A percentile compares a stretch with the other conserved stretches of the same genome.
phyloP scores from a whole-genome alignment of 2,888 invertebrate genomes.

The Heliconius cydno region DNA sequence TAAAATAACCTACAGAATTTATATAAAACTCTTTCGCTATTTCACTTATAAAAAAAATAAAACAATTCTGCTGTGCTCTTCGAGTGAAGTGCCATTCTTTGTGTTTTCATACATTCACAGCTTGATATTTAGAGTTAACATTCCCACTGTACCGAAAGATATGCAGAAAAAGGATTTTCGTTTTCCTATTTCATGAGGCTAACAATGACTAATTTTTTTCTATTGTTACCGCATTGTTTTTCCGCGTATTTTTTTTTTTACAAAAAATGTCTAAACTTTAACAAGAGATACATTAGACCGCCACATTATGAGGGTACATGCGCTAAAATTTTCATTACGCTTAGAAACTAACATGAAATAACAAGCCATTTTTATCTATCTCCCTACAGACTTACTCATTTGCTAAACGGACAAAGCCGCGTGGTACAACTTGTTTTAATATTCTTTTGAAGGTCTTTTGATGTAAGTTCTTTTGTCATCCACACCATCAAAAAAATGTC shows the following conservation, averaged over 20 bases:
- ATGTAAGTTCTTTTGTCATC: constrained; percentile 26
- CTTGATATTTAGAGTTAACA: constrained; percentile 23
- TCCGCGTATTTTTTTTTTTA: constrained; percentile 8
- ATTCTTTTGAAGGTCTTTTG: constrained; percentile 27
- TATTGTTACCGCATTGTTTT: constrained; percentile 19
- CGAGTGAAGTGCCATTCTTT: background rate
- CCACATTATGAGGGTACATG: background rate
- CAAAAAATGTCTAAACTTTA: constrained; percentile 17
- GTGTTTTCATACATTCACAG: background rate
- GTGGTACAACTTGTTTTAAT: constrained; percentile 24
- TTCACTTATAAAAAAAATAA: background rate
- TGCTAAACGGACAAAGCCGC: constrained; percentile 17
- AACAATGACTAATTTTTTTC: constrained; percentile 21
- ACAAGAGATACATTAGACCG: constrained; percentile 12
- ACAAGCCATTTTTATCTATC: constrained; percentile 7
- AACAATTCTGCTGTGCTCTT: background rate
- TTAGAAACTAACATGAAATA: constrained; percentile 5
- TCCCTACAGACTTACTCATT: constrained; percentile 20
- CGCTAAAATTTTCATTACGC: constrained; percentile 24
- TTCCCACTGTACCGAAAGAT: constrained; percentile 19
- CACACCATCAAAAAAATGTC: constrained; percentile 39
- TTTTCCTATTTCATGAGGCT: constrained; percentile 16
- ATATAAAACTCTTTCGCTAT: background rate
- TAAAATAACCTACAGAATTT: background rate
- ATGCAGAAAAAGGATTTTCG: constrained; percentile 11